Evolutionary conservation across 92 coral and sea anemone species (phyloP).

Genomic region (Bergia puertoricense): DNA sequence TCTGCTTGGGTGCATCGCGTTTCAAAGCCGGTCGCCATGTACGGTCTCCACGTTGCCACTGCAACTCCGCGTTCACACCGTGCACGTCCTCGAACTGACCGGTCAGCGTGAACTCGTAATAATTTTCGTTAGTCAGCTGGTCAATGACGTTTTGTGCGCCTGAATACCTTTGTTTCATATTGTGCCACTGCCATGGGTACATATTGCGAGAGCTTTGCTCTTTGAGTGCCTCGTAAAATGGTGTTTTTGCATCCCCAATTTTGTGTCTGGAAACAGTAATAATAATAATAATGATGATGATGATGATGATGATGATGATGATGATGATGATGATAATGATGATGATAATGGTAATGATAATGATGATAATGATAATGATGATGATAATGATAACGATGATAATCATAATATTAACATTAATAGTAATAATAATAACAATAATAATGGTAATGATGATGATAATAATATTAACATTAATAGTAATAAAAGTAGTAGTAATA

Average conservation of each 20-base stretch:
- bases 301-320: too few relatives aligned
- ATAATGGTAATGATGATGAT: too few relatives aligned
- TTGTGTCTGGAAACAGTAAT: neutral
- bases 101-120: constrained; percentile 58
- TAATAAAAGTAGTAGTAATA: too few relatives aligned
- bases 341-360: too few relatives aligned
- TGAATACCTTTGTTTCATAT: neutral
- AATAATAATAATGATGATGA: too few relatives aligned
- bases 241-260: neutral
- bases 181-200: constrained; percentile 74
- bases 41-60: neutral
- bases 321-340: too few relatives aligned
- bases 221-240: constrained; percentile 46
- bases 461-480: too few relatives aligned
- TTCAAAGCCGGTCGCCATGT: neutral
- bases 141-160: constrained; percentile 25
- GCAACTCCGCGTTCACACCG: constrained; percentile 37
- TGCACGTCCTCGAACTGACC: constrained; percentile 62
- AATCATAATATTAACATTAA: too few relatives aligned
- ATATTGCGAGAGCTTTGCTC: constrained; percentile 55
- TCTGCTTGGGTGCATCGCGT: neutral
- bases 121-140: constrained; percentile 51
- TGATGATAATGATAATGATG: too few relatives aligned
- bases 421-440: too few relatives aligned
- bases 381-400: too few relatives aligned